phyloP scores from a whole-genome alignment of 2,797 vertebrate species.

The Taeniopygia guttata region DNA sequence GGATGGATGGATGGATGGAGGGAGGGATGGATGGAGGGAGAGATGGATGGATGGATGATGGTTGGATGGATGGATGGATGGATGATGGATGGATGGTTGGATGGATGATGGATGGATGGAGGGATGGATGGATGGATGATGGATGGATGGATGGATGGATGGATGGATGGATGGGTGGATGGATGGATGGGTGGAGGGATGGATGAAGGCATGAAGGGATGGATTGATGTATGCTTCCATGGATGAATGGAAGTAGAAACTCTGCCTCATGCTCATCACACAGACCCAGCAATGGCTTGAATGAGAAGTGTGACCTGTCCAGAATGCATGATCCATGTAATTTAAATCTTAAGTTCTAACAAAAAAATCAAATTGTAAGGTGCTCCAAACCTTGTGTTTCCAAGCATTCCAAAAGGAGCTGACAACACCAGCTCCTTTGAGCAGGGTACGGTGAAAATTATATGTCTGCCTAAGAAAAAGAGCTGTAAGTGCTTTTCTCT shows the following conservation, averaged over 20 bases:
- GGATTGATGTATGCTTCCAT: background rate
- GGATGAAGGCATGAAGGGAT: background rate
- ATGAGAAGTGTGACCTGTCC: background rate
- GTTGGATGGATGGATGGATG: too few species aligned
- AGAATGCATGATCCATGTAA: fast-evolving
- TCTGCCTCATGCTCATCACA: background rate
- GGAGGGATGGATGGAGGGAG: background rate
- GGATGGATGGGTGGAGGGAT: background rate
- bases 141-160: too few species aligned
- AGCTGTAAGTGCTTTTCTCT: background rate
- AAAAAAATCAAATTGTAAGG: background rate
- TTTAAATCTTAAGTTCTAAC: background rate
- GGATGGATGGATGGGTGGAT: background rate
- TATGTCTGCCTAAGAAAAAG: background rate
- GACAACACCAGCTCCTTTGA: background rate
- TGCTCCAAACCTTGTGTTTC: background rate
- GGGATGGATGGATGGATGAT: too few species aligned
- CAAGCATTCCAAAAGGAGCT: background rate
- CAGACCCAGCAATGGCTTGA: background rate
- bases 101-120: background rate
- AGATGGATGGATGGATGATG: background rate
- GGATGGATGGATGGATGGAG: background rate
- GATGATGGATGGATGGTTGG: too few species aligned
- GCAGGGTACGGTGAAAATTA: background rate
- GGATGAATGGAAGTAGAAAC: background rate